Evolutionary conservation across 92 coral and sea anemone species (phyloP), one percentile per base, ranked within the genome.

Genomic region (Epizoanthus rinbou): DNA sequence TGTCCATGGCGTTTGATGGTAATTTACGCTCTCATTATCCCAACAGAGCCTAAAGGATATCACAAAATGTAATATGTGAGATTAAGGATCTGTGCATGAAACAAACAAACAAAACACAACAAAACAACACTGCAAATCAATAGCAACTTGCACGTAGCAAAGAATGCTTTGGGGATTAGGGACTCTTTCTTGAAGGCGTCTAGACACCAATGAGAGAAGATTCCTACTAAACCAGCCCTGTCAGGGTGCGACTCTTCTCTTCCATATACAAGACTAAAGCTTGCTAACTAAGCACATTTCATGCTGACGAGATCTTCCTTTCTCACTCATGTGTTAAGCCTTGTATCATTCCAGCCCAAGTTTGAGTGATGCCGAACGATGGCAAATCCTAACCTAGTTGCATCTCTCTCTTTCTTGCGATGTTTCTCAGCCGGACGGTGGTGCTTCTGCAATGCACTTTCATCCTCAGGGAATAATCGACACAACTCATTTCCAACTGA

Each of bases 381-480:
- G 85, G n/a, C 17, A 75, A 71, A 56, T 89, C 89, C 97, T 93
- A 93, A 93, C 98, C 98, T 93, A 91, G 98, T 24, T 23, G 87
- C 18, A 19, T 93, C 98, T 63, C 87, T 86, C 39, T 93, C 95
- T 83, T 91, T 89, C 79, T 80, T 84, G 71, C 92, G 89, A 81
- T 94, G 91, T 64, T 94, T 89, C 81, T 88, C 89, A 19, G 93
- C 67, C 8, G 88, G 71, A n/a, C 86, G 85, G 57, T 89, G 96
- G 54, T 59, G 53, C 71, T 78, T 78, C 82, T 78, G 82, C 31
- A 78, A 8, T 3, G 82, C 90, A 68, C 85, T 92, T 75, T 90
- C 95, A 60, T 97, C 99, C 72, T 97, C 99, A 9, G 99, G 99
- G 76, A 97, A 97, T 53, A 97, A 75, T 57, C 93, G 90, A 81